A percentile compares a stretch with the other conserved stretches of the same genome.
These are phyloP conservation scores for Microchirus variegatus DNA, from an alignment of 2,797 vertebrate species.

Conservation along the genomic window DNA sequence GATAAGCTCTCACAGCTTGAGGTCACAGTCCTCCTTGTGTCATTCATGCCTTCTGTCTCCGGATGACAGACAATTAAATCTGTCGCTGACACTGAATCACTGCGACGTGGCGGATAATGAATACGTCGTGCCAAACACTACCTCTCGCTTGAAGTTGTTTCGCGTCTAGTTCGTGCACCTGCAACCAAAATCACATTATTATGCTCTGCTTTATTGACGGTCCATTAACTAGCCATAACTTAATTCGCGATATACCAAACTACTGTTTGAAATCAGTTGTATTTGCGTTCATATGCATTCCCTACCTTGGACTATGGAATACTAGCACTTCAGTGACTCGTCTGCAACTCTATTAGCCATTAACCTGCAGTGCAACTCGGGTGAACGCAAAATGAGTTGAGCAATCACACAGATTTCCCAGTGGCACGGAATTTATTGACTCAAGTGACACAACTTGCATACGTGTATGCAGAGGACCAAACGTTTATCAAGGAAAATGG, in stretches of 20 bases:
- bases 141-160: slow-evolving; percentile 40
- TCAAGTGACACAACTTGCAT: slow-evolving; percentile 28
- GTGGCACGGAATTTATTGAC: slow-evolving; percentile 47
- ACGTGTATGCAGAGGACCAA: slow-evolving; percentile 21
- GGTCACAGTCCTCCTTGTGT: slow-evolving; percentile 57
- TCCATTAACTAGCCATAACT: slow-evolving; percentile 40
- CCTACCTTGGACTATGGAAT: slow-evolving; percentile 20
- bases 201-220: slow-evolving; percentile 59
- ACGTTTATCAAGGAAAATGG: slow-evolving; percentile 43
- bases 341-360: slow-evolving; percentile 60
- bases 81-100: slow-evolving; percentile 56
- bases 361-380: slow-evolving; percentile 59
- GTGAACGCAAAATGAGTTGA: slow-evolving; percentile 61
- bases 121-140: slow-evolving; percentile 39
- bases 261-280: slow-evolving; percentile 36
- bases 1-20: slow-evolving; percentile 59
- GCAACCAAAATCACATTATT: slow-evolving; percentile 63
- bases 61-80: slow-evolving; percentile 47
- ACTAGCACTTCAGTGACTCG: slow-evolving; percentile 34
- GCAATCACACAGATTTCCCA: slow-evolving; percentile 67
- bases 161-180: slow-evolving; percentile 41
- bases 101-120: slow-evolving; percentile 47
- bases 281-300: slow-evolving; percentile 19
- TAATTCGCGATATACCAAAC: slow-evolving; percentile 12
- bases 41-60: slow-evolving; percentile 50